Percentiles rank a stretch among this genome's conserved stretches.
These are phyloP conservation scores for Arrhopalites spinosus DNA, from an alignment of 2,888 invertebrate species.

Conservation along the genomic window DNA sequence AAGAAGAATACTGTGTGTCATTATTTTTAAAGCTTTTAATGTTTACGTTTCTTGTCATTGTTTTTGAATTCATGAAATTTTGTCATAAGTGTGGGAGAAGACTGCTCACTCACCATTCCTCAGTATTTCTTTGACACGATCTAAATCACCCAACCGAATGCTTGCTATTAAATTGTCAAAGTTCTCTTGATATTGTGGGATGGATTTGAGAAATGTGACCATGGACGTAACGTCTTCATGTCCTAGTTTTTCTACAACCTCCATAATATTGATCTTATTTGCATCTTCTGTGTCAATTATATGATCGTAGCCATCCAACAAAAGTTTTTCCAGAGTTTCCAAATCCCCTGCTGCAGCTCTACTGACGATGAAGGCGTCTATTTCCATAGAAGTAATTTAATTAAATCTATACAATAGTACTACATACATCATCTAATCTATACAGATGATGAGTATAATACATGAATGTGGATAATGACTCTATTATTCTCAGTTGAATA, in stretches of 20 bases:
- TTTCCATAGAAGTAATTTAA: background rate
- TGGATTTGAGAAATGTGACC: slow-evolving; percentile 72
- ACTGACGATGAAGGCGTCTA: slow-evolving; percentile 36
- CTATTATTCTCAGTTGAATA: slow-evolving; percentile 57
- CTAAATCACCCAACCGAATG: slow-evolving; percentile 69
- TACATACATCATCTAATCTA: background rate
- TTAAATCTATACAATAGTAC: background rate
- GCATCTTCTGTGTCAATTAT: slow-evolving; percentile 68
- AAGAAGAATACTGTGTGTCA: background rate
- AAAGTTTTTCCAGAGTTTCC: slow-evolving; percentile 69
- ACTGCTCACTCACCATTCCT: slow-evolving; percentile 29
- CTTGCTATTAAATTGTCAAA: slow-evolving; percentile 78
- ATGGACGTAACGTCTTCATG: slow-evolving; percentile 71
- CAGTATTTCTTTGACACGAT: slow-evolving; percentile 63
- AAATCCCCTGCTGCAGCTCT: slow-evolving; percentile 64
- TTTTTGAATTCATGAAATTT: no score
- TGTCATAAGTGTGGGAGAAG: background rate
- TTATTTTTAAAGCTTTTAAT: background rate
- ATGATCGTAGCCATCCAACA: slow-evolving; percentile 88
- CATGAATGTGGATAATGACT: background rate
- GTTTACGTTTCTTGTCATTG: background rate
- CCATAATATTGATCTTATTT: slow-evolving; percentile 70
- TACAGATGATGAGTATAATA: background rate
- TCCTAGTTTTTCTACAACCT: slow-evolving; percentile 71
- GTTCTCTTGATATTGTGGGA: slow-evolving; percentile 75